Percentiles rank a stretch among this genome's conserved stretches.
Evolutionary conservation across 2,797 vertebrate genomes (phyloP).

Genomic region (Antrozous pallidus): DNA sequence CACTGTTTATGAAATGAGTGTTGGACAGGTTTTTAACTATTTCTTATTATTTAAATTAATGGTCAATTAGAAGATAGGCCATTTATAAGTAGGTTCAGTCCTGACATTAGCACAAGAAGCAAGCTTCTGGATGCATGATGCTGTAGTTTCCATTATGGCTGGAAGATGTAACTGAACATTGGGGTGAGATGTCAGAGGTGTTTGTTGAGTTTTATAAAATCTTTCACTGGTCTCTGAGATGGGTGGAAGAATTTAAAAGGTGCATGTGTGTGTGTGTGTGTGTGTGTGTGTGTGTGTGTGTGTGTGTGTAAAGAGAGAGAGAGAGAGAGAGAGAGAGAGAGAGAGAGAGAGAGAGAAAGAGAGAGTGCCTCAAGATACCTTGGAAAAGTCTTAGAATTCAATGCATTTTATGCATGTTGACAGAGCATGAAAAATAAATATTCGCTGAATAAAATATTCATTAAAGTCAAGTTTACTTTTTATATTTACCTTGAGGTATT

Average conservation of each 20-base stretch:
- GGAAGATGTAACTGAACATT: neutral
- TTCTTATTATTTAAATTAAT: neutral
- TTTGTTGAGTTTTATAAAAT: slow-evolving; percentile 20
- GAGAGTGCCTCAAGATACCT: neutral
- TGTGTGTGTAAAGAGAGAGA: neutral
- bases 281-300: too few relatives aligned
- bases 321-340: neutral
- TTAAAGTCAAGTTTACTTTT: slow-evolving; percentile 51
- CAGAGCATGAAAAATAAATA: slow-evolving; percentile 50
- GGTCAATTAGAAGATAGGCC: neutral
- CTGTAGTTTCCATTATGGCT: neutral
- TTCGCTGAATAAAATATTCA: slow-evolving; percentile 56
- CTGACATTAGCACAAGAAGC: neutral
- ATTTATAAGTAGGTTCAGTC: neutral
- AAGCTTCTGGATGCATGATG: neutral
- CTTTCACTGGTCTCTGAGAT: neutral
- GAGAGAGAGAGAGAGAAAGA: neutral
- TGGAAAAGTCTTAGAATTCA: slow-evolving; percentile 13
- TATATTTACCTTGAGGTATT: slow-evolving; percentile 43
- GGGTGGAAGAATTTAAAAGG: neutral
- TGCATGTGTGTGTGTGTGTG: too few relatives aligned
- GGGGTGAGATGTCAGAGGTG: neutral
- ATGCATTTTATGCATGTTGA: slow-evolving; percentile 18
- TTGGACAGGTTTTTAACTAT: neutral
- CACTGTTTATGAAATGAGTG: neutral